phyloP scores from a whole-genome alignment of 2,113 vertebrate species.

The Anoura caudifer region DNA sequence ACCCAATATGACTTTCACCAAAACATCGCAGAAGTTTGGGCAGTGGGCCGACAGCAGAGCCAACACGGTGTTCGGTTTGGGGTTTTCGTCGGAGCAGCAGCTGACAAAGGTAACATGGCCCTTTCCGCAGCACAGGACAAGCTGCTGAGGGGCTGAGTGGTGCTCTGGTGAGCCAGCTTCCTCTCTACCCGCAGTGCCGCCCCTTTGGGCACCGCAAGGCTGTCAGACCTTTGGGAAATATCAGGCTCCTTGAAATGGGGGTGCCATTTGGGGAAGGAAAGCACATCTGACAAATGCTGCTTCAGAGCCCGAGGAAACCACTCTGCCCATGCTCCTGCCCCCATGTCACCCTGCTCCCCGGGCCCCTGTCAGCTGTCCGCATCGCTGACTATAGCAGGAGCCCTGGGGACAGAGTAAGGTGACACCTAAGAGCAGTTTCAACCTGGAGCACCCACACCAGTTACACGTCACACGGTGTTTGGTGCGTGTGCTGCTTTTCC shows the following conservation, averaged over 20 bases:
- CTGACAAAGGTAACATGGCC: slow-evolving; percentile 88
- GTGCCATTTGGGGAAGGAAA: not conserved
- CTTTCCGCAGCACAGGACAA: fast-evolving
- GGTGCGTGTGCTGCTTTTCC: not conserved
- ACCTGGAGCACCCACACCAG: not conserved
- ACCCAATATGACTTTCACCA: slow-evolving; percentile 99
- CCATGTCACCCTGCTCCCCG: not conserved
- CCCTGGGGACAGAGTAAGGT: not conserved
- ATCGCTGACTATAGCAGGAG: not conserved
- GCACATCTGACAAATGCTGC: not conserved
- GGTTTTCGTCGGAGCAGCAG: slow-evolving; percentile 94
- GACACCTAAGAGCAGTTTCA: not conserved
- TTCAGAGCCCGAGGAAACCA: not conserved
- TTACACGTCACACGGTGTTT: not conserved
- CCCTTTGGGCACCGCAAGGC: not conserved
- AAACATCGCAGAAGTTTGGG: slow-evolving; percentile 97
- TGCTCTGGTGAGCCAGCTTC: not conserved
- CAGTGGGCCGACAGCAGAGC: slow-evolving; percentile 99
- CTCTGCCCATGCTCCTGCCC: not conserved
- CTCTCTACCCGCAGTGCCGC: not conserved
- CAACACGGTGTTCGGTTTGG: slow-evolving; percentile 96
- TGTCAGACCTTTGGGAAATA: not conserved
- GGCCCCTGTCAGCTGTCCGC: too few relatives aligned
- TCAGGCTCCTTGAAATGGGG: not conserved
- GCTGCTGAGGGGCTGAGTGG: not conserved